Evolutionary conservation across 2,113 vertebrate genomes (phyloP), one percentile per base, ranked within the genome.

Genomic region (Noctilio leporinus): DNA sequence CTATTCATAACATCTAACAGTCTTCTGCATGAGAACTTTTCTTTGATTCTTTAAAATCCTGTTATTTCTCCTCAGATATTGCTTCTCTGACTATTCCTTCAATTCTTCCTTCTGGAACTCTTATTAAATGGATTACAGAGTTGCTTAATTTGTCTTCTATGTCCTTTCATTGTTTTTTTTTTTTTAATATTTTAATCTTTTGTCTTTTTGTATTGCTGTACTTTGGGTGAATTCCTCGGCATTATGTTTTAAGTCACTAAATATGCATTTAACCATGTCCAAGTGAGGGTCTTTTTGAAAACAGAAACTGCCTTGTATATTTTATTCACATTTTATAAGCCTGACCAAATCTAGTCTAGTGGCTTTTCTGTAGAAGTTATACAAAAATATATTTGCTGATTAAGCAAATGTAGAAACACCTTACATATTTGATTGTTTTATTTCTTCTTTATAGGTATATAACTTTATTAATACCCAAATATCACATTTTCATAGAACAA

Each of bases 11-110:
- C 51, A 89, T 33, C 47, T 15, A 90, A 65, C 3, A 65, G 30
- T 80, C 24, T 88, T 62, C 10, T 40, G 17, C 77, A 10, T 53
- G n/a, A 93, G 16, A 87, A 70, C n/a, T 10, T 53, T 80, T 51
- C 24, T 78, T 89, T 53, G 49, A 84, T 90, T 94, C 33, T 86
- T 24, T 22, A 89, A 89, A 92, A 73, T 51, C 80, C 47, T 59
- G n/a, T 89, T 55, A 86, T 35, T 93, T 81, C 9, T 90, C 45
- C 87, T 75, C 24, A 86, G 69, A 88, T 72, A 75, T 49, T 95
- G 62, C 28, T 72, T 82, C 57, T 89, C 24, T 75, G 38, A 28
- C 28, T 83, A 33, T 30, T 2, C 15, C 35, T 75, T 73, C 8
- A 55, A 92, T 64, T 86, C 49, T 69, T 8, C 24, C 9, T 73